Conservation (phyloP, 92 coral and sea anemone species). For the Zoanthus solanderi region DNA sequence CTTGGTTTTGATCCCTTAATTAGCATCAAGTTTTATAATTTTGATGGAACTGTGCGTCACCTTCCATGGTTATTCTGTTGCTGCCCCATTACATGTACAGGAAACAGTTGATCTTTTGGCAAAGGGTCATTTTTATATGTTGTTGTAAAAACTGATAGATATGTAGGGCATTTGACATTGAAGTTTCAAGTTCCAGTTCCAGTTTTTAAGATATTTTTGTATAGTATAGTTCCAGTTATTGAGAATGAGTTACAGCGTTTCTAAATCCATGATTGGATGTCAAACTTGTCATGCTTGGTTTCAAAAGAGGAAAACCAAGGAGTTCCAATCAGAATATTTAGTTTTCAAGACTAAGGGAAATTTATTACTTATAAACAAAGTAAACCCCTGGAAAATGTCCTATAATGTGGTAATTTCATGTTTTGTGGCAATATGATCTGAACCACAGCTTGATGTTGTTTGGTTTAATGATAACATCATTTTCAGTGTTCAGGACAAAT, state of each 20-base stretch:
- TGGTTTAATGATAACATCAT: constrained; percentile 24
- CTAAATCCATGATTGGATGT: constrained; percentile 13
- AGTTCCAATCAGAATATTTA: constrained; percentile 4
- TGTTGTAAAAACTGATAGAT: constrained; percentile 4
- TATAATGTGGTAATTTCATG: not conserved
- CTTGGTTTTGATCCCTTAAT: constrained; percentile 64
- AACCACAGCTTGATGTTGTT: constrained; percentile 16
- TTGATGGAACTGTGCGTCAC: constrained; percentile 52
- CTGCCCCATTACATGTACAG: constrained; percentile 3
- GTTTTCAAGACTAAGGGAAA: constrained; percentile 9
- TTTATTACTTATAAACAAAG: constrained; percentile 15
- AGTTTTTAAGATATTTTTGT: constrained; percentile 13
- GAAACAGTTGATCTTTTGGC: constrained; percentile 24
- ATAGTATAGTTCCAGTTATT: constrained; percentile 13
- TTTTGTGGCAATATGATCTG: constrained; percentile 10
- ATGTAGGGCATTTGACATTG: constrained; percentile 20
- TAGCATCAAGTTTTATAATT: constrained; percentile 55
- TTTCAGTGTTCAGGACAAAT: constrained; percentile 20
- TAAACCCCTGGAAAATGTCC: constrained; percentile 13
- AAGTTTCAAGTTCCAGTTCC: constrained; percentile 12
- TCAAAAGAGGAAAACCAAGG: constrained; percentile 23
- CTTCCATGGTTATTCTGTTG: constrained; percentile 54
- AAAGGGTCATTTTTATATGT: constrained; percentile 18
- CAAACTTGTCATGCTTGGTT: constrained; percentile 2
- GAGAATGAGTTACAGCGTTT: constrained; percentile 5